Evolutionary conservation across 1,140 invertebrate species (phyloP).

Genomic region (Bombus superbus): DNA sequence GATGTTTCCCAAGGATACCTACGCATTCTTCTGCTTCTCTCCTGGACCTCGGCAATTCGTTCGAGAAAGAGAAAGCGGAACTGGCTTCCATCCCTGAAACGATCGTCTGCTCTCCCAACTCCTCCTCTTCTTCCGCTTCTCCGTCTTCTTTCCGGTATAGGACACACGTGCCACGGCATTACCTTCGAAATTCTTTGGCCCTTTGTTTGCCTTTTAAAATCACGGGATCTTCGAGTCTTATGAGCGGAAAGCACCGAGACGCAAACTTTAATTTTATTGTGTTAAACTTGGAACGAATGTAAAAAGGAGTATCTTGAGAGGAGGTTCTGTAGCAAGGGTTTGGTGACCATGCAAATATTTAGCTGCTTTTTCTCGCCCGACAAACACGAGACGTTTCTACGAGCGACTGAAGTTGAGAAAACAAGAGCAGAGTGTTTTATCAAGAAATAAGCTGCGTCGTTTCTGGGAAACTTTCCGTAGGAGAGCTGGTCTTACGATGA

Average conservation of each 20-base stretch:
- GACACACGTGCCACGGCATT: constrained; percentile 4
- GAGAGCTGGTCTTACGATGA: background rate
- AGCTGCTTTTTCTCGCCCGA: constrained; percentile 34
- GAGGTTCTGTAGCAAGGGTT: constrained; percentile 6
- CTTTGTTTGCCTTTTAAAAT: constrained; percentile 49
- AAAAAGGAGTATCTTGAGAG: constrained; percentile 59
- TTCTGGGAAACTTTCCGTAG: background rate
- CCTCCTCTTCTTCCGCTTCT: background rate
- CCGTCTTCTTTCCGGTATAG: constrained; percentile 28
- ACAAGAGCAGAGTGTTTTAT: background rate
- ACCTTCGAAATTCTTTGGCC: constrained; percentile 40
- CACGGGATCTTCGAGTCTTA: constrained; percentile 26
- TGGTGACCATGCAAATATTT: constrained; percentile 66
- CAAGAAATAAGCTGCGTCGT: background rate
- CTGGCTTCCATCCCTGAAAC: constrained; percentile 13
- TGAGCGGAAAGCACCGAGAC: constrained; percentile 52
- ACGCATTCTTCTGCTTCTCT: constrained; percentile 55
- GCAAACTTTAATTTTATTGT: constrained; percentile 64
- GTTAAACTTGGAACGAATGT: constrained; percentile 55
- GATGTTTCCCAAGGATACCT: constrained; percentile 76
- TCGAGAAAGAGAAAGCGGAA: constrained; percentile 49
- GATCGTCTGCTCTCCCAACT: background rate
- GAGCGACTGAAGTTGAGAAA: background rate
- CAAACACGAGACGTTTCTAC: constrained; percentile 2
- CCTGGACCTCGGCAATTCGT: constrained; percentile 55